A percentile compares a stretch with the other conserved stretches of the same genome.
phyloP scores from a whole-genome alignment of 2,797 vertebrate species.

The Pseudomugil tenellus region DNA sequence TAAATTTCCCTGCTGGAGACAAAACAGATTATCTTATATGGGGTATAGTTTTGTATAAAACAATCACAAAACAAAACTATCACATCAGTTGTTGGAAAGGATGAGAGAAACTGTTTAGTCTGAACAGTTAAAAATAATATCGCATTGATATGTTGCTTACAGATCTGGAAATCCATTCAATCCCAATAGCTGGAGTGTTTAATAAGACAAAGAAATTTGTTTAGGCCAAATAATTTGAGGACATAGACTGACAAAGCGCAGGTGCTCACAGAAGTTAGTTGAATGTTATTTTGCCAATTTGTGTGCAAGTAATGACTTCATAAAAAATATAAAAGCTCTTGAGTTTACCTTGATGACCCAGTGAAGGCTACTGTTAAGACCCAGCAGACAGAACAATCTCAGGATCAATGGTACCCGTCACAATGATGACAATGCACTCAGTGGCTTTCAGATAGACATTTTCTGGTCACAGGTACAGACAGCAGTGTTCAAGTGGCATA shows the following conservation, averaged over 20 bases:
- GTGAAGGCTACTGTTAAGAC: neutral
- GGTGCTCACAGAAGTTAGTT: neutral
- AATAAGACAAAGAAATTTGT: neutral
- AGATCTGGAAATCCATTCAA: neutral
- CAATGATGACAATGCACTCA: conserved; percentile 42
- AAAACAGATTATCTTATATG: no score
- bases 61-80: no score
- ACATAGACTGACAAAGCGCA: neutral
- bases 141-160: neutral
- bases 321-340: neutral
- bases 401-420: conserved; percentile 56
- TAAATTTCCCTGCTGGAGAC: no score
- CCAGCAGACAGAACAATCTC: conserved; percentile 19
- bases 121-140: no score
- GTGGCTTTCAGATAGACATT: conserved; percentile 59
- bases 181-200: neutral
- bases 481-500: conserved; percentile 54
- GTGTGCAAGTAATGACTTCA: neutral
- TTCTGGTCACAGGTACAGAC: conserved; percentile 51
- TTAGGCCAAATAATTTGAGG: neutral
- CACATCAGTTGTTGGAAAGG: no score
- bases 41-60: no score
- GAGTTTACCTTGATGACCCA: neutral
- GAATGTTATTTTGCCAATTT: conserved; percentile 1
- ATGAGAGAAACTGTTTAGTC: neutral